Conservation (phyloP, 2,888 invertebrate genomes). For the Andrena bicolor region DNA sequence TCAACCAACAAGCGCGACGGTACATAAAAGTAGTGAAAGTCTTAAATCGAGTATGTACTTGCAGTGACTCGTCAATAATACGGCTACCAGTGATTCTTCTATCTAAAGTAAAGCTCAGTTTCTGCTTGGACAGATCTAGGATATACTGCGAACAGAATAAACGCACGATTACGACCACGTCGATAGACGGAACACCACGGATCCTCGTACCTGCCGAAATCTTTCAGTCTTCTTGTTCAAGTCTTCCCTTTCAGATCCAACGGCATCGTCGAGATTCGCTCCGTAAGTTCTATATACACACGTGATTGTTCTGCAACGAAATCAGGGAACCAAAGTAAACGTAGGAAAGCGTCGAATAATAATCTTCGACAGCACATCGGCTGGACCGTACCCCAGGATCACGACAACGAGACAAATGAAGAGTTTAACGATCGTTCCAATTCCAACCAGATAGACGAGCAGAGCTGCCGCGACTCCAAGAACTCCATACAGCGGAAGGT, state of each 20-base stretch:
- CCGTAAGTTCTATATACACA: conserved; percentile 82
- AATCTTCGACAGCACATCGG: too few relatives aligned
- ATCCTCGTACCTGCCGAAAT: conserved; percentile 77
- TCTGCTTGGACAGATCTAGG: conserved; percentile 79
- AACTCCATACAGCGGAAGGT: conserved; percentile 80
- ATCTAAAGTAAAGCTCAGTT: conserved; percentile 85
- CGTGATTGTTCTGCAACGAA: conserved; percentile 76
- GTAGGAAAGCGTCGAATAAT: not conserved
- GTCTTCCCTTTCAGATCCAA: conserved; percentile 81
- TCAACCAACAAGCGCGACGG: not conserved
- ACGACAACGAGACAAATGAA: conserved; percentile 77
- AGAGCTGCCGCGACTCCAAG: conserved; percentile 79
- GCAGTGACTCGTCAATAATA: conserved; percentile 93
- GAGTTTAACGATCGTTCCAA: conserved; percentile 79
- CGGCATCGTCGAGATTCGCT: conserved; percentile 78
- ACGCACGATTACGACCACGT: not conserved
- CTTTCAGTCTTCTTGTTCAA: conserved; percentile 83
- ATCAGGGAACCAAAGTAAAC: not conserved
- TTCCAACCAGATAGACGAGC: conserved; percentile 79
- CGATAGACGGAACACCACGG: not conserved
- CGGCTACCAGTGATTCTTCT: conserved; percentile 93
- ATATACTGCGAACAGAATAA: conserved; percentile 71
- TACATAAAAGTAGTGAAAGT: conserved; percentile 24
- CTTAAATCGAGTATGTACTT: conserved; percentile 84
- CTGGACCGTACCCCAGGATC: conserved; percentile 78